phyloP scores from a whole-genome alignment of 2,888 invertebrate species.

The Pachymerium ferrugineum region DNA sequence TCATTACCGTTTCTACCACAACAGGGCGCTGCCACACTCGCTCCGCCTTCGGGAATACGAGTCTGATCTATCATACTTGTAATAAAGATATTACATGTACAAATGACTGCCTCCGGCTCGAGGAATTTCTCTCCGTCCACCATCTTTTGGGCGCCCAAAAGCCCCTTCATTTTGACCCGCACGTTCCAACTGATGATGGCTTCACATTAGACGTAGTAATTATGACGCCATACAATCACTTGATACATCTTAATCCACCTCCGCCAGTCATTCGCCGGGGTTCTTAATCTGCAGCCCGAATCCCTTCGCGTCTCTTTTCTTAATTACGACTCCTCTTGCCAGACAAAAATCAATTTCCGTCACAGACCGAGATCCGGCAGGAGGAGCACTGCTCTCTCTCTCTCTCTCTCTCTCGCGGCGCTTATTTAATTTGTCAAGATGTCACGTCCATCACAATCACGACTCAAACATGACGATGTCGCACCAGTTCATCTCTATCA shows the following conservation, averaged over 20 bases:
- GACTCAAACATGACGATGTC: conserved; percentile 20
- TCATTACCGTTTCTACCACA: conserved; percentile 24
- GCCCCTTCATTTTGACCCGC: not conserved
- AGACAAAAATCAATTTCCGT: conserved; percentile 27
- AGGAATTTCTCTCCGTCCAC: not conserved
- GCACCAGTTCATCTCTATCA: conserved; percentile 19
- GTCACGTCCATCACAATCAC: conserved; percentile 20
- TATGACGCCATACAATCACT: conserved; percentile 23
- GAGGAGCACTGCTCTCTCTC: conserved; percentile 21
- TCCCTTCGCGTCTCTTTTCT: not conserved
- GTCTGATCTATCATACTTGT: conserved; percentile 20
- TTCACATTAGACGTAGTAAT: conserved; percentile 6
- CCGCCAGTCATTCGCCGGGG: conserved; percentile 1
- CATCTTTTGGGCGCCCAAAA: not conserved
- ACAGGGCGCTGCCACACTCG: conserved; percentile 23
- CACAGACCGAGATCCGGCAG: conserved; percentile 25
- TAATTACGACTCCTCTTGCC: conserved; percentile 19
- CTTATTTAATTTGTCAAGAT: conserved; percentile 27
- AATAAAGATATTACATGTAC: conserved; percentile 24
- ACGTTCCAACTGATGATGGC: conserved; percentile 7
- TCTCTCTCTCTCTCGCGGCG: conserved; percentile 23
- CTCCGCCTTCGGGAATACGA: conserved; percentile 19
- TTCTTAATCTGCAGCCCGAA: conserved; percentile 7
- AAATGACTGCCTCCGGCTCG: conserved; percentile 2
- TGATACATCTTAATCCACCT: conserved; percentile 19